A percentile compares a stretch with the other conserved stretches of the same genome.
phyloP scores from a whole-genome alignment of 2,888 invertebrate species.

The Melipona bicolor region DNA sequence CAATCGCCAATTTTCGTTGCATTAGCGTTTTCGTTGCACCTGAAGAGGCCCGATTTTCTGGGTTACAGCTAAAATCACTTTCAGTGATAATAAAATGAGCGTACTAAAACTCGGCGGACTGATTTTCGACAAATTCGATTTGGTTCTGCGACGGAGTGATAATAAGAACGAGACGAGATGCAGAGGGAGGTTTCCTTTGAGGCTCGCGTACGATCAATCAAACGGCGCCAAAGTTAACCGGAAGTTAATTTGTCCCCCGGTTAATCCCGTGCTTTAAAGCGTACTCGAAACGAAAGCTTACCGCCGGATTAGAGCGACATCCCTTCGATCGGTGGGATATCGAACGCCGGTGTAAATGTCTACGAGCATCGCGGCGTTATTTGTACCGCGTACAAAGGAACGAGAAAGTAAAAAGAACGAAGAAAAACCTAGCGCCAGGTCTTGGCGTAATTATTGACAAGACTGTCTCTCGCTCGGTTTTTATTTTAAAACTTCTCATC shows the following conservation, averaged over 20 bases:
- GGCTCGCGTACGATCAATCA: constrained; percentile 47
- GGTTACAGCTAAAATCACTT: no score
- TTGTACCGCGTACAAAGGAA: neutral
- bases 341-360: constrained; percentile 18
- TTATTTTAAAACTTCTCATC: no score
- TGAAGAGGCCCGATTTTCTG: no score
- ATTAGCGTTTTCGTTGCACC: no score
- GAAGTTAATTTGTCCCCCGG: constrained; percentile 68
- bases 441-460: neutral
- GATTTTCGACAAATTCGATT: constrained; percentile 12
- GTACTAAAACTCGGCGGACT: no score
- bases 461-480: neutral
- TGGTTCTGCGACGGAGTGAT: constrained; percentile 4
- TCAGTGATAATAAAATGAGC: no score
- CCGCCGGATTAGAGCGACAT: constrained; percentile 64
- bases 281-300: constrained; percentile 69
- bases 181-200: constrained; percentile 15
- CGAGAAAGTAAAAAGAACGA: neutral
- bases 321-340: constrained; percentile 47
- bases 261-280: constrained; percentile 66
- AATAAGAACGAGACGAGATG: neutral
- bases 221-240: constrained; percentile 47
- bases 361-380: neutral
- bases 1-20: no score
- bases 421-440: neutral